Percentiles rank a stretch among this genome's conserved stretches.
These are phyloP conservation scores for Rhagophthalmus giganteus DNA, from an alignment of 2,888 invertebrate genomes.

Conservation along the genomic window DNA sequence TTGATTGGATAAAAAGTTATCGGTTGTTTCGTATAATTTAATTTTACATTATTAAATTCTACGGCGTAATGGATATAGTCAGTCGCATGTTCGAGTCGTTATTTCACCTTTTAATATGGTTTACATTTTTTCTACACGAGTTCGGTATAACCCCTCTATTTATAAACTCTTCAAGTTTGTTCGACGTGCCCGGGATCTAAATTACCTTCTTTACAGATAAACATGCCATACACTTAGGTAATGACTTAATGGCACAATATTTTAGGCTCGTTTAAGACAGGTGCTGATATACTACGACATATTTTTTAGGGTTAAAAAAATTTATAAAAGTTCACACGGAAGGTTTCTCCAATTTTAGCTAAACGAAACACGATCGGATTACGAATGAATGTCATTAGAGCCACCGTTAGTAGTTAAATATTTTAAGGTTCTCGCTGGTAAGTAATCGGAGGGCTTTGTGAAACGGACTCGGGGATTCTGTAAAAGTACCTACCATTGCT, in stretches of 20 bases:
- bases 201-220: slow-evolving; percentile 13
- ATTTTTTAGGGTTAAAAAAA: too few species aligned
- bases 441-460: too few species aligned
- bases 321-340: background rate
- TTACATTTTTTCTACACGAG: background rate
- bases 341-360: too few species aligned
- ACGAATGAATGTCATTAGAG: too few species aligned
- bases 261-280: slow-evolving; percentile 1
- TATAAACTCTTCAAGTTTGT: slow-evolving; percentile 15
- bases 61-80: background rate
- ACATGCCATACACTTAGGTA: slow-evolving; percentile 9
- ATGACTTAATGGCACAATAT: slow-evolving; percentile 14
- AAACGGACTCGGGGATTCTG: too few species aligned
- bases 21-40: background rate
- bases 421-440: too few species aligned
- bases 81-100: background rate
- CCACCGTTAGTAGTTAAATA: too few species aligned
- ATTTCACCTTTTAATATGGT: background rate
- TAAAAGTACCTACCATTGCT: too few species aligned
- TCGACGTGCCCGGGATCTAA: slow-evolving; percentile 16
- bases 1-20: too few species aligned
- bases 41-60: background rate
- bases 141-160: slow-evolving; percentile 7
- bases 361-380: background rate
- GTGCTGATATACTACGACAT: background rate